Evolutionary conservation across 1,140 invertebrate species (phyloP).

Genomic region (Pseudomyrmex flavicornis): DNA sequence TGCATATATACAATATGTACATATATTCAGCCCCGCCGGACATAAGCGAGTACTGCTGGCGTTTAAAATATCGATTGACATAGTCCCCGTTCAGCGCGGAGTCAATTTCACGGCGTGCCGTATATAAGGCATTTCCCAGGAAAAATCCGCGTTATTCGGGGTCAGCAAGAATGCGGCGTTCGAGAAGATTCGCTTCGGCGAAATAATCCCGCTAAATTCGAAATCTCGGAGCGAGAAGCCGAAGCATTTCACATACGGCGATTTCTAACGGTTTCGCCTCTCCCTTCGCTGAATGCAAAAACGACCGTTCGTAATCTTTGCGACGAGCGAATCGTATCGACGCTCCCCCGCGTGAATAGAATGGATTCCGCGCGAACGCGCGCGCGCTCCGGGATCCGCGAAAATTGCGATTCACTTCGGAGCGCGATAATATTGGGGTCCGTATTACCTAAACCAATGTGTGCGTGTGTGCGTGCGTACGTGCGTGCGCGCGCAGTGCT

Average conservation of each 20-base stretch:
- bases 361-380: not conserved
- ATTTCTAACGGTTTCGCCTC: not conserved
- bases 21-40: conserved; percentile 26
- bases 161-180: conserved; percentile 6
- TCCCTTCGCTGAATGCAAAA: not conserved
- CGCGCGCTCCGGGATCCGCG: not conserved
- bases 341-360: conserved; percentile 16
- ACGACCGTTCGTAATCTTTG: conserved; percentile 6
- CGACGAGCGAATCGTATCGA: conserved; percentile 40
- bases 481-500: not conserved
- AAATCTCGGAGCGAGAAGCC: not conserved
- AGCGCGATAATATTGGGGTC: conserved; percentile 55
- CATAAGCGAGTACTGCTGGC: conserved; percentile 7
- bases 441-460: conserved; percentile 33
- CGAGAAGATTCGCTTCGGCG: not conserved
- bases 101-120: conserved; percentile 15
- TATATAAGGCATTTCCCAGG: conserved; percentile 8
- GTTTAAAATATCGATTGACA: conserved; percentile 47
- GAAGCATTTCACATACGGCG: not conserved
- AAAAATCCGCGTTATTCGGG: conserved; percentile 38
- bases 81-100: conserved; percentile 35
- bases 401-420: conserved; percentile 68
- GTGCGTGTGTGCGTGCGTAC: not conserved
- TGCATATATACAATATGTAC: not conserved
- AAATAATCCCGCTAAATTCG: conserved; percentile 41